phyloP scores from a whole-genome alignment of 1,140 invertebrate genomes.

The Coelopa frigida region DNA sequence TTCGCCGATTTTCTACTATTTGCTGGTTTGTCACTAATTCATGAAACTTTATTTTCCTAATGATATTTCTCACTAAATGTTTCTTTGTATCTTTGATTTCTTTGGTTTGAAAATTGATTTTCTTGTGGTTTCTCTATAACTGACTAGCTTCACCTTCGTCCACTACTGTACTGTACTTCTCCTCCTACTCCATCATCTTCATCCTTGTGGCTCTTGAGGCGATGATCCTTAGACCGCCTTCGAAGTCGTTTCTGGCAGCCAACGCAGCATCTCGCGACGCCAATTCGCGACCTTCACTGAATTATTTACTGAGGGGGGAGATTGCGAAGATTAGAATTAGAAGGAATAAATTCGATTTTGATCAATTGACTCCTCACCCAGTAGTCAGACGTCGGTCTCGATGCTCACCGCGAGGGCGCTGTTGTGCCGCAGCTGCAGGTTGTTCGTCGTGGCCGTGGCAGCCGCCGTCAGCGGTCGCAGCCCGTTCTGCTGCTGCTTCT shows the following conservation, averaged over 20 bases:
- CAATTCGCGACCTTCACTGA: slow-evolving; percentile 43
- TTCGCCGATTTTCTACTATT: too few relatives aligned
- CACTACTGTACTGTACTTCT: too few relatives aligned
- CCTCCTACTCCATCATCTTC: too few relatives aligned
- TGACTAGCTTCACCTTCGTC: too few relatives aligned
- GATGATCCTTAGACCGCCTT: slow-evolving; percentile 43
- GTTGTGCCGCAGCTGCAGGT: slow-evolving; percentile 79
- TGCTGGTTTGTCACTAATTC: too few relatives aligned
- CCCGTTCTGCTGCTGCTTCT: slow-evolving; percentile 40
- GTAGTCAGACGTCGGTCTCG: slow-evolving; percentile 97
- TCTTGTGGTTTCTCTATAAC: too few relatives aligned
- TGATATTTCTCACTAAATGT: too few relatives aligned
- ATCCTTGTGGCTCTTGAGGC: too few relatives aligned
- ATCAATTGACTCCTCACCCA: slow-evolving; percentile 53
- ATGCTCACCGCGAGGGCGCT: slow-evolving; percentile 69
- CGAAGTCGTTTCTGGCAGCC: slow-evolving; percentile 46
- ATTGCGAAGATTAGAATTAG: slow-evolving; percentile 4
- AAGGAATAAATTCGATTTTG: background rate
- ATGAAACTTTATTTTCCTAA: too few relatives aligned
- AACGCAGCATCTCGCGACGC: slow-evolving; percentile 45
- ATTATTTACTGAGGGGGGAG: slow-evolving; percentile 32
- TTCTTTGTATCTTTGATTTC: too few relatives aligned
- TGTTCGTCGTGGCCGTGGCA: slow-evolving; percentile 53
- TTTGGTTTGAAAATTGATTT: too few relatives aligned
- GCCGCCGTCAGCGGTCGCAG: slow-evolving; percentile 40